A percentile compares a stretch with the other conserved stretches of the same genome.
Evolutionary conservation across 1,140 invertebrate species (phyloP).

Genomic region (Trypoxylus dichotomus): DNA sequence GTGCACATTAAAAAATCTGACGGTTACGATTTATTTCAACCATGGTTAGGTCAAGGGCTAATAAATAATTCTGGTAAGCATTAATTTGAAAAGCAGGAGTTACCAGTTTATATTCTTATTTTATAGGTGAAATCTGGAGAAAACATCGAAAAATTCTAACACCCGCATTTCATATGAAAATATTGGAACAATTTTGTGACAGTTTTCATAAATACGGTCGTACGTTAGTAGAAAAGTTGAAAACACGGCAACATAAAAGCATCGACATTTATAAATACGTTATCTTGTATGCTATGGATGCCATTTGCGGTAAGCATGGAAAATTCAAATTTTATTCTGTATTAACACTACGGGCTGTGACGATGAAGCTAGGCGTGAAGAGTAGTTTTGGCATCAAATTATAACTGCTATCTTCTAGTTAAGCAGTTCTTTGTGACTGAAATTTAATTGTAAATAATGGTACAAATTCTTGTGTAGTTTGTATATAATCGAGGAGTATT

Average conservation of each 20-base stretch:
- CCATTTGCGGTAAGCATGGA: slow-evolving; percentile 12
- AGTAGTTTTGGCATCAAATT: too few species aligned
- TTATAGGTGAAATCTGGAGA: slow-evolving; percentile 66
- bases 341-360: too few species aligned
- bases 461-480: too few species aligned
- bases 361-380: too few species aligned
- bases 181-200: slow-evolving; percentile 72
- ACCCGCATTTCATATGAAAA: slow-evolving; percentile 86
- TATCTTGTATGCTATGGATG: slow-evolving; percentile 4
- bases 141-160: slow-evolving; percentile 76
- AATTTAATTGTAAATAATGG: too few species aligned
- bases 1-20: slow-evolving; percentile 28
- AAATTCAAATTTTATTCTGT: background rate
- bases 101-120: background rate
- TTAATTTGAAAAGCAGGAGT: background rate
- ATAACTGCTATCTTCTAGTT: too few species aligned
- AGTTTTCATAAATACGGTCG: slow-evolving; percentile 14
- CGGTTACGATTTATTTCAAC: slow-evolving; percentile 17
- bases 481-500: too few species aligned
- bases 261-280: slow-evolving; percentile 8
- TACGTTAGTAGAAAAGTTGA: slow-evolving; percentile 14
- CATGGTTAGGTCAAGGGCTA: slow-evolving; percentile 25
- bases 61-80: slow-evolving; percentile 22
- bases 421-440: too few species aligned
- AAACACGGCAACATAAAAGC: background rate